Conservation (phyloP, 2,888 invertebrate species). For the Sthenelais limicola region DNA sequence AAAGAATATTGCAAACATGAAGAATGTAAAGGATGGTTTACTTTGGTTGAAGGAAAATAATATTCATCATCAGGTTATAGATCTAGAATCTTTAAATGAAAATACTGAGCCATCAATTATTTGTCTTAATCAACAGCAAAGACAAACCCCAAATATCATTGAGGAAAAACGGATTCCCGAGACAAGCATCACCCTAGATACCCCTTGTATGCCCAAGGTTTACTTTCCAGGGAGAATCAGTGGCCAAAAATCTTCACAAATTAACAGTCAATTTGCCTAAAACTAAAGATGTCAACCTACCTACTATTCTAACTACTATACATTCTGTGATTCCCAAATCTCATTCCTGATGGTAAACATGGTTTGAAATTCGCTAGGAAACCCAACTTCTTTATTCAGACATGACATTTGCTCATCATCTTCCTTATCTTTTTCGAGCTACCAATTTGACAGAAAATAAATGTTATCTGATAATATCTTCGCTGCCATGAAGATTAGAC, state of each 20-base stretch:
- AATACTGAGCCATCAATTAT: not conserved
- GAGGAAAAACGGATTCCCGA: not conserved
- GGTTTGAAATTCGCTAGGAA: not conserved
- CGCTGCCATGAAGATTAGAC: not conserved
- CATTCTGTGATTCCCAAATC: constrained; percentile 7
- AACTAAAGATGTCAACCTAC: not conserved
- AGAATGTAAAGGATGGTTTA: not conserved
- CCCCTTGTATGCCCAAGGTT: not conserved
- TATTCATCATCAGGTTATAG: not conserved
- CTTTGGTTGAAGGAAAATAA: not conserved
- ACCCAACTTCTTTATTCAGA: not conserved
- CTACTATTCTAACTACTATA: too few relatives aligned
- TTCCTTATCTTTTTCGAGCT: not conserved
- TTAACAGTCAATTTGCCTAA: not conserved
- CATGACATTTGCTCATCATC: not conserved
- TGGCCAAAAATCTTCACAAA: not conserved
- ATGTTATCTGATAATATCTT: not conserved
- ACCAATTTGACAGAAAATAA: not conserved
- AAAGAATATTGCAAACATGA: constrained; percentile 3
- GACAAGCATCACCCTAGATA: not conserved
- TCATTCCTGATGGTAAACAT: constrained; percentile 3
- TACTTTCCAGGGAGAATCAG: not conserved
- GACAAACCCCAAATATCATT: not conserved
- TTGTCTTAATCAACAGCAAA: not conserved
- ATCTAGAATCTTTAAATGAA: not conserved